These are phyloP conservation scores for Phymatocera aterrima DNA, from an alignment of 2,888 invertebrate species.

Conservation along the genomic window DNA sequence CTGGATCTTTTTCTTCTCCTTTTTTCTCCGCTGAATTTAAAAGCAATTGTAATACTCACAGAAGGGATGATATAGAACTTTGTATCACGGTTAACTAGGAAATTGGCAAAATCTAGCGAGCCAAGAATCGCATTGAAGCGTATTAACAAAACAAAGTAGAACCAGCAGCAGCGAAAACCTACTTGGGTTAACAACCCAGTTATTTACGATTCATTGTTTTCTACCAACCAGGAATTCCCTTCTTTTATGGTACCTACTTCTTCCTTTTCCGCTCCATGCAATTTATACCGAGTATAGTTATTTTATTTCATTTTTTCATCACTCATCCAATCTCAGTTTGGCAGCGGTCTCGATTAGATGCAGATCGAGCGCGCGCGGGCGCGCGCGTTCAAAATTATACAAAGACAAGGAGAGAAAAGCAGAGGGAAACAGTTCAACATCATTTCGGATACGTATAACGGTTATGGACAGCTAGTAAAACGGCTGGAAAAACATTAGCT, in stretches of 20 bases:
- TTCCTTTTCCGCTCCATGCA: constrained; percentile 12
- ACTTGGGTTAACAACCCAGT: constrained; percentile 31
- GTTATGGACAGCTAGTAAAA: constrained; percentile 1
- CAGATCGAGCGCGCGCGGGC: constrained; percentile 12
- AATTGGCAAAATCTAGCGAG: neutral
- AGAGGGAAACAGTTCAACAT: neutral
- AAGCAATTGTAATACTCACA: constrained; percentile 9
- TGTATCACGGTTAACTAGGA: neutral
- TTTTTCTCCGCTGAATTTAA: neutral
- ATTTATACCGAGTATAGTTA: constrained; percentile 8
- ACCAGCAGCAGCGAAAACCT: constrained; percentile 1
- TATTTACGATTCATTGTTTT: constrained; percentile 43
- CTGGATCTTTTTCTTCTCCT: no score
- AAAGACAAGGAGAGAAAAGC: neutral
- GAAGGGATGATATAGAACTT: neutral
- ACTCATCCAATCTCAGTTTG: neutral
- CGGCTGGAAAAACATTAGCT: neutral
- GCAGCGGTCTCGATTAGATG: constrained; percentile 23
- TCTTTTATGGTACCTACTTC: constrained; percentile 28
- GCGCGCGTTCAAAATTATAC: neutral
- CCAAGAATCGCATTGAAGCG: constrained; percentile 18
- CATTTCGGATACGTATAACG: constrained; percentile 7
- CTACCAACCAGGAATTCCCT: constrained; percentile 34
- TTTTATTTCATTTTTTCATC: neutral
- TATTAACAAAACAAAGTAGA: constrained; percentile 24